Percentiles rank a stretch among this genome's conserved stretches.
phyloP scores from a whole-genome alignment of 2,888 invertebrate species.

The Phengaris alcon region DNA sequence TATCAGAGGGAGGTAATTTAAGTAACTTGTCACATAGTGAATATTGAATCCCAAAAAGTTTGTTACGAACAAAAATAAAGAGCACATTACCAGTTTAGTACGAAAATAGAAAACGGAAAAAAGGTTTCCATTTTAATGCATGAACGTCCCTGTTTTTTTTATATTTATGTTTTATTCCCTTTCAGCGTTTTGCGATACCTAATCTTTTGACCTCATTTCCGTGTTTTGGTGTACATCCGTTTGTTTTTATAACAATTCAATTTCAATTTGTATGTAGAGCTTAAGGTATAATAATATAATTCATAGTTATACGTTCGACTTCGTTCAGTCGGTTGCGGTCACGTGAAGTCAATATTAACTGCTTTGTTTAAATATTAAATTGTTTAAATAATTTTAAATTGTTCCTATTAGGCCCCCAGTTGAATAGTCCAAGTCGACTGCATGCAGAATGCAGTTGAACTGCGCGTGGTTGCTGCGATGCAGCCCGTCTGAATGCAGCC shows the following conservation, averaged over 20 bases:
- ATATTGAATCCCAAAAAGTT: not conserved
- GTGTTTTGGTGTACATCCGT: not conserved
- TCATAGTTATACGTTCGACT: too few species aligned
- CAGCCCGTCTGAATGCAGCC: too few species aligned
- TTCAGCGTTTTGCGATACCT: not conserved
- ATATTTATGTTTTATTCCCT: constrained; percentile 14
- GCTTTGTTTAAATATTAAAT: too few species aligned
- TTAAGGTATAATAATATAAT: too few species aligned
- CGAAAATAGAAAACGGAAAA: constrained; percentile 12
- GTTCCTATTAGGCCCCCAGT: too few species aligned
- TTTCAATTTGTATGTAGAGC: not conserved
- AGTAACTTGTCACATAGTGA: not conserved
- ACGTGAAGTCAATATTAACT: too few species aligned
- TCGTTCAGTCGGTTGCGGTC: too few species aligned
- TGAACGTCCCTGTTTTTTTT: not conserved
- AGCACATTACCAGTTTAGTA: not conserved
- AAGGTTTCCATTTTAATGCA: constrained; percentile 15
- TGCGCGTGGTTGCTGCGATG: too few species aligned
- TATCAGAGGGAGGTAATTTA: not conserved
- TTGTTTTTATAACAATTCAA: not conserved
- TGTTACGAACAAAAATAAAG: not conserved
- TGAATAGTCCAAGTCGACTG: too few species aligned
- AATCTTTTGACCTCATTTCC: constrained; percentile 12
- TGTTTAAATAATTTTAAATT: too few species aligned
- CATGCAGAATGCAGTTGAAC: too few species aligned